Conservation (phyloP, 1,140 invertebrate species). For the Drosophila sulfurigaster region DNA sequence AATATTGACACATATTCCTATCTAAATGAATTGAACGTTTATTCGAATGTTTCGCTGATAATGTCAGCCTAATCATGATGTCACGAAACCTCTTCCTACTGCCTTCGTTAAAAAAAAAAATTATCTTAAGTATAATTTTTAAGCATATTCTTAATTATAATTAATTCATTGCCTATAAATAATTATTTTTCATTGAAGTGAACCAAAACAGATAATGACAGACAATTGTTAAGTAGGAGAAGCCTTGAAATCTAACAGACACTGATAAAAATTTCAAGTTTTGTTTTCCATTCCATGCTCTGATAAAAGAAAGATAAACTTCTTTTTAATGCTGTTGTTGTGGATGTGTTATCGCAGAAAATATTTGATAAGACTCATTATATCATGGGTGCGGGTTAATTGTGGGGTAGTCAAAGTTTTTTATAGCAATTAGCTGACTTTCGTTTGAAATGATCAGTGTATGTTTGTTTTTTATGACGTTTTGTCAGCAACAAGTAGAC, state of each 20-base stretch:
- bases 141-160: no score
- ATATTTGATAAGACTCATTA: slow-evolving; percentile 50
- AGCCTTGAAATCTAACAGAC: slow-evolving; percentile 38
- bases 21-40: neutral
- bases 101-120: no score
- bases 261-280: slow-evolving; percentile 40
- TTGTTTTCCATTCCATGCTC: slow-evolving; percentile 22
- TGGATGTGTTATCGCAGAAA: slow-evolving; percentile 50
- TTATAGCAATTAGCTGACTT: slow-evolving; percentile 20
- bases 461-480: slow-evolving; percentile 62
- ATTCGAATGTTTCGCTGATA: slow-evolving; percentile 29
- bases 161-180: no score
- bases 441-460: slow-evolving; percentile 2
- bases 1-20: neutral
- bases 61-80: slow-evolving; percentile 35
- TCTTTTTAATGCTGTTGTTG: slow-evolving; percentile 19
- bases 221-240: neutral
- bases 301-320: slow-evolving; percentile 17
- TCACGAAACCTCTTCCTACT: slow-evolving; percentile 26
- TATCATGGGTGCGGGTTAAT: neutral
- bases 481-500: slow-evolving; percentile 47
- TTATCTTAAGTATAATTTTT: no score
- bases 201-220: no score
- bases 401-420: slow-evolving; percentile 30
- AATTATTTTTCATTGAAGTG: no score